These are phyloP conservation scores for Ceratina australensis DNA, from an alignment of 1,140 invertebrate species.

Conservation along the genomic window DNA sequence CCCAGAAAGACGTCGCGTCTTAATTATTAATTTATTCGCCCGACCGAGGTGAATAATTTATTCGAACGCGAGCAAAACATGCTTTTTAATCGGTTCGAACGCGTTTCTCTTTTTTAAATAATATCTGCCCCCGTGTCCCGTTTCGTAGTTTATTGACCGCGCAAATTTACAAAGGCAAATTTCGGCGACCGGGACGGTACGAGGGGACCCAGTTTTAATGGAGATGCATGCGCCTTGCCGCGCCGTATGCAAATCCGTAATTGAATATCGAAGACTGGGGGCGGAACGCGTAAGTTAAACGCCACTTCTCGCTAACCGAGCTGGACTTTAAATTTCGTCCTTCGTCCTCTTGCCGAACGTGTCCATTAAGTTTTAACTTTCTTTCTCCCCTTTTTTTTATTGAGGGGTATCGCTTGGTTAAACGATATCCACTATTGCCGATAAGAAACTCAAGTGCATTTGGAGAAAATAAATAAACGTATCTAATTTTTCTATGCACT, in stretches of 20 bases:
- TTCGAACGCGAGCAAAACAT: slow-evolving; percentile 10
- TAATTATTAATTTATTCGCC: slow-evolving; percentile 44
- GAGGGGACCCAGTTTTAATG: slow-evolving; percentile 25
- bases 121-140: slow-evolving; percentile 11
- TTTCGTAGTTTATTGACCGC: slow-evolving; percentile 31
- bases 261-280: slow-evolving; percentile 38
- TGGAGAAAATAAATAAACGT: too few species aligned
- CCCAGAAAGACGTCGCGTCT: slow-evolving; percentile 8
- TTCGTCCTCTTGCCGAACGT: background rate
- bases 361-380: background rate
- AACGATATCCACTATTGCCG: too few species aligned
- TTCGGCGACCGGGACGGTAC: background rate
- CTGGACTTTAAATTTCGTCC: slow-evolving; percentile 19
- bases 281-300: slow-evolving; percentile 29
- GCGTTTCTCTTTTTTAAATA: background rate
- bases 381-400: background rate
- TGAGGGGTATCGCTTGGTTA: background rate
- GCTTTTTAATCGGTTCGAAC: slow-evolving; percentile 36
- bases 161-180: slow-evolving; percentile 39
- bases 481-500: too few species aligned
- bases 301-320: slow-evolving; percentile 22
- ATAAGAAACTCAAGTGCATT: too few species aligned
- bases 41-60: slow-evolving; percentile 24
- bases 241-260: slow-evolving; percentile 42
- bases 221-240: slow-evolving; percentile 35